Conservation (phyloP, 1,140 invertebrate genomes). For the Diploscapter pachys region DNA sequence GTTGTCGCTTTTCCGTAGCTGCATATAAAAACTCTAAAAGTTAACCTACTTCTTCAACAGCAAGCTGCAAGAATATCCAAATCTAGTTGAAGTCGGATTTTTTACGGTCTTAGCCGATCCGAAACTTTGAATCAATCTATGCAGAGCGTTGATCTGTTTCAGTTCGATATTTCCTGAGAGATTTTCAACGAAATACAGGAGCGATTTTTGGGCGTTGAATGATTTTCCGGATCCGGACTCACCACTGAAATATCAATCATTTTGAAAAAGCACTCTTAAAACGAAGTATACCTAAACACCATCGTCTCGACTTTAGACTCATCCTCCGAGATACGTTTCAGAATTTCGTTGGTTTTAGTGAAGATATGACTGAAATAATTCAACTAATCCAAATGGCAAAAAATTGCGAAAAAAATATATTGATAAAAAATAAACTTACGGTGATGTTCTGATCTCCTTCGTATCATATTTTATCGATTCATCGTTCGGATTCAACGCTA, state of each 20-base stretch:
- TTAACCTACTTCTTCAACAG: slow-evolving; percentile 22
- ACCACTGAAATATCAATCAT: slow-evolving; percentile 13
- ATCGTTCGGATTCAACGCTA: too few species aligned
- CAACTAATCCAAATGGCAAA: too few species aligned
- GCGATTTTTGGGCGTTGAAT: slow-evolving; percentile 12
- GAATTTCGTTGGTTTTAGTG: too few species aligned
- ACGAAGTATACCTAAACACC: slow-evolving; percentile 6
- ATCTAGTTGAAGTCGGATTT: slow-evolving; percentile 29
- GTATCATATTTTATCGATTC: too few species aligned
- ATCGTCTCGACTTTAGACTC: slow-evolving; percentile 20
- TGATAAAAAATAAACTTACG: too few species aligned
- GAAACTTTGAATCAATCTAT: slow-evolving; percentile 24
- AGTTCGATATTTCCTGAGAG: slow-evolving; percentile 9
- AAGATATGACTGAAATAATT: too few species aligned
- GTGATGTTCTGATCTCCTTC: too few species aligned
- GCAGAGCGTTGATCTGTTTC: slow-evolving; percentile 10
- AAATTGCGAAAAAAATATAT: too few species aligned
- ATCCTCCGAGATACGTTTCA: background rate
- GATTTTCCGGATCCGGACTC: slow-evolving; percentile 36
- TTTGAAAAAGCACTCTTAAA: background rate
- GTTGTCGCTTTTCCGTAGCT: too few species aligned
- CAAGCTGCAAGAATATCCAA: slow-evolving; percentile 21
- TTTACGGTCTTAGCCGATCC: slow-evolving; percentile 27
- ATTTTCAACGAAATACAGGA: slow-evolving; percentile 12
- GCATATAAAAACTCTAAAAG: too few species aligned